Percentiles rank a stretch among this genome's conserved stretches.
phyloP scores from a whole-genome alignment of 2,888 invertebrate genomes.

The Pollenia amentaria region DNA sequence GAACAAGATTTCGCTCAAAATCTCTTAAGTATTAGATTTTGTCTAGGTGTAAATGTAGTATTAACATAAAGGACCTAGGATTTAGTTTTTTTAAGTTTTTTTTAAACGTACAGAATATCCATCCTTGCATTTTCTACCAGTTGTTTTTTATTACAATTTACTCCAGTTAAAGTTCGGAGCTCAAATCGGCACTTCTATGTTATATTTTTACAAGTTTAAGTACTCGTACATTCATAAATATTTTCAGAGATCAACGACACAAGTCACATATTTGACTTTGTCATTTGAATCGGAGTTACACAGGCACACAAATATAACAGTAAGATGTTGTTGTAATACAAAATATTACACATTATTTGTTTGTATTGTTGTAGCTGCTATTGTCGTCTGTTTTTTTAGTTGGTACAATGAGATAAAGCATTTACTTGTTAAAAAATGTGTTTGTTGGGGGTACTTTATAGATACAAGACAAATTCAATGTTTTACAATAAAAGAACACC shows the following conservation, averaged over 20 bases:
- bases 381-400: conserved; percentile 4
- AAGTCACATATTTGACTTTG: conserved; percentile 67
- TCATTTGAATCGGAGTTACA: conserved; percentile 4
- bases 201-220: conserved; percentile 26
- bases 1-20: too few species aligned
- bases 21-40: too few species aligned
- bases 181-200: neutral
- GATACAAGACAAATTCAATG: neutral
- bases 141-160: conserved; percentile 41
- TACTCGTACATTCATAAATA: neutral
- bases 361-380: neutral
- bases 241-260: conserved; percentile 70
- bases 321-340: conserved; percentile 17
- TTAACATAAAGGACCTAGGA: too few species aligned
- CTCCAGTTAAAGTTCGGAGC: conserved; percentile 50
- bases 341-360: conserved; percentile 40
- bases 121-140: conserved; percentile 4
- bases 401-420: neutral
- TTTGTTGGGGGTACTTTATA: conserved; percentile 37
- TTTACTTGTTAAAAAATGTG: neutral
- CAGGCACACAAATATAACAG: conserved; percentile 13
- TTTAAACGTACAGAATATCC: neutral
- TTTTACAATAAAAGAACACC: conserved; percentile 30
- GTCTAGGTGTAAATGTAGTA: too few species aligned
- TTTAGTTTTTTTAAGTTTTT: too few species aligned